Base-by-base conservation (phyloP, 2,797 vertebrate genomes). In the Dendrocincla tyrannina region DNA sequence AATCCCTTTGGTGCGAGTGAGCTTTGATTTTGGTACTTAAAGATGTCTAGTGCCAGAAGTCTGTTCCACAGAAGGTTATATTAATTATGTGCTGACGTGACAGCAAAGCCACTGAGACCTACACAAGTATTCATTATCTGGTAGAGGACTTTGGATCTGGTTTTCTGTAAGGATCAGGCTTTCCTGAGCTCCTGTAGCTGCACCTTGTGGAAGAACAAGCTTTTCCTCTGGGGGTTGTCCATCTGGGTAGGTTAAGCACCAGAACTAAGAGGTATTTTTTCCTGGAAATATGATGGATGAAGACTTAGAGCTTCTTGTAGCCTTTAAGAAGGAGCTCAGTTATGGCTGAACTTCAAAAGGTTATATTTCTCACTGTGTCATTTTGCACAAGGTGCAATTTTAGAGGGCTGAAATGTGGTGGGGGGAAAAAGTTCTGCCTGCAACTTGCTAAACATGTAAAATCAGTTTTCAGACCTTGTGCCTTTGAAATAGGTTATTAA, bases 11-110 rank as follows among this genome's bases (percentile, higher is more conserved):
- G 77, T 92, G 66, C 47, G 53, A 66, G 28, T 49, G 32, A 82
- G 79, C 66, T 95, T 92, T 93, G 84, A 79, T 88, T 92, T 93
- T 55, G 60, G 52, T 74, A 49, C 56, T 89, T 83, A 80, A 49
- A 49, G 18, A 11, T 80, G 76, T 73, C 72, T 74, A 46, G 79
- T 35, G 89, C 58, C 49, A 17, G 16, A 32, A 81, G 30, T 27
- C 52, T 58, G 41, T 90, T 62, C 62, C 19, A 32, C 13, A 68
- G 63, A 73, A 88, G 30, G 23, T 78, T 58, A 20, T 85, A 59
- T 25, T 94, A 92, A 83, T 94, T 91, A 78, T 28, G n/a, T n/a
- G 19, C 60, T 95, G 52, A 64, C 47, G 25, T 64, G 73, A 89
- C 68, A n/a, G 47, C 77, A 77, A 91, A 56, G 44, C 70, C 53